Evolutionary conservation across 2,113 vertebrate genomes (phyloP).

Genomic region (Apus apus): DNA sequence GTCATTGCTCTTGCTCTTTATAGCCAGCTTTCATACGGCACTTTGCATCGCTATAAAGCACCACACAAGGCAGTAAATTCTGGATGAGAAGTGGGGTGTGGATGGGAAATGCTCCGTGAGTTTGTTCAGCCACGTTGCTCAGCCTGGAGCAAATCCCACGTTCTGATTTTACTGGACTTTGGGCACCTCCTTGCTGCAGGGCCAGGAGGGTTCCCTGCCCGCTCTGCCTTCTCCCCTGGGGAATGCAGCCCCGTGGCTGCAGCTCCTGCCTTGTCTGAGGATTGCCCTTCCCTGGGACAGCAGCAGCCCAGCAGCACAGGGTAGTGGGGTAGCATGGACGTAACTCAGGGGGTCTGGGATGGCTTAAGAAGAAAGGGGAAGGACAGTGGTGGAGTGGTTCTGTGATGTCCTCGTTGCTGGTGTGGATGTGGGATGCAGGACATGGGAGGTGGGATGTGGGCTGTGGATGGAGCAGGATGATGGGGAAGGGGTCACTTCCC

Average conservation of each 20-base stretch:
- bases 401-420: rapidly evolving
- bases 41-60: neutral
- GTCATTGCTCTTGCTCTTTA: neutral
- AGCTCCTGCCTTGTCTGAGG: neutral
- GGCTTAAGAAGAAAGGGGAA: neutral
- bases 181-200: neutral
- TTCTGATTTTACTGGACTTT: no score
- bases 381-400: neutral
- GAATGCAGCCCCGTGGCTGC: neutral
- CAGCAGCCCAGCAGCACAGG: rapidly evolving
- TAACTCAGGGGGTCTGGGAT: rapidly evolving
- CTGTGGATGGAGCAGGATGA: neutral
- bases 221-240: neutral
- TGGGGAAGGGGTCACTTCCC: neutral
- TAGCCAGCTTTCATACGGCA: neutral
- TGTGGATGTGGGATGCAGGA: neutral
- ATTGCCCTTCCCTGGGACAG: neutral
- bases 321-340: neutral
- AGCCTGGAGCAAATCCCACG: neutral
- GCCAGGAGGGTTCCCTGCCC: neutral
- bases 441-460: no score
- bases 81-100: neutral
- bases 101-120: neutral
- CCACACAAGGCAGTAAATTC: rapidly evolving
- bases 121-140: neutral